phyloP scores from a whole-genome alignment of 2,797 vertebrate genomes.

The Jordanella pulchra region DNA sequence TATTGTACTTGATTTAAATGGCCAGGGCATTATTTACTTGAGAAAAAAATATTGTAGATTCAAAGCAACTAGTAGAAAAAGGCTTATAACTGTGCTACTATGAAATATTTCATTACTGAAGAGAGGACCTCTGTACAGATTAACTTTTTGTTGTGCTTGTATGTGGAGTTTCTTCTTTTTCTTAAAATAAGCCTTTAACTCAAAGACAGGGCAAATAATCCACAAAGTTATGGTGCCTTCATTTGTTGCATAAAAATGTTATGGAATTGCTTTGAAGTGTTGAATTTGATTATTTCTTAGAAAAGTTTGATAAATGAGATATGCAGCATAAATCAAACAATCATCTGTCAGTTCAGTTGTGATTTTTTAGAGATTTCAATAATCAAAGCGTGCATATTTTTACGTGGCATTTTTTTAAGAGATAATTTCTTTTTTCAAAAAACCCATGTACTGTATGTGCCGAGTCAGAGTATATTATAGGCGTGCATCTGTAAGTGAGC shows the following conservation, averaged over 20 bases:
- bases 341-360: not conserved
- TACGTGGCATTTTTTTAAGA: not conserved
- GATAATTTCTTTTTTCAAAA: not conserved
- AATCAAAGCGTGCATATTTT: not conserved
- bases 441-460: not conserved
- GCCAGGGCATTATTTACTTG: not conserved
- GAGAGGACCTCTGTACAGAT: too few relatives aligned
- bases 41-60: not conserved
- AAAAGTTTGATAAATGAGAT: slow-evolving; percentile 26
- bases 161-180: not conserved
- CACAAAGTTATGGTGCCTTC: not conserved
- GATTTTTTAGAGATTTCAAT: not conserved
- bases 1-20: not conserved
- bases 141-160: not conserved
- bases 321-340: slow-evolving; percentile 9
- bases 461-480: slow-evolving; percentile 25
- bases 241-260: not conserved
- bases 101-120: not conserved
- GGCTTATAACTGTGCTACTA: not conserved
- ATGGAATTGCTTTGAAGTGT: slow-evolving; percentile 6
- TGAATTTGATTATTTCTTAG: slow-evolving; percentile 26
- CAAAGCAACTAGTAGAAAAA: not conserved
- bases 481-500: slow-evolving; percentile 41
- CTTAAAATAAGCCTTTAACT: not conserved
- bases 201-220: not conserved